Percentiles rank a stretch among this genome's conserved stretches.
Evolutionary conservation across 1,140 invertebrate genomes (phyloP).

Genomic region (Anthonomus grandis): DNA sequence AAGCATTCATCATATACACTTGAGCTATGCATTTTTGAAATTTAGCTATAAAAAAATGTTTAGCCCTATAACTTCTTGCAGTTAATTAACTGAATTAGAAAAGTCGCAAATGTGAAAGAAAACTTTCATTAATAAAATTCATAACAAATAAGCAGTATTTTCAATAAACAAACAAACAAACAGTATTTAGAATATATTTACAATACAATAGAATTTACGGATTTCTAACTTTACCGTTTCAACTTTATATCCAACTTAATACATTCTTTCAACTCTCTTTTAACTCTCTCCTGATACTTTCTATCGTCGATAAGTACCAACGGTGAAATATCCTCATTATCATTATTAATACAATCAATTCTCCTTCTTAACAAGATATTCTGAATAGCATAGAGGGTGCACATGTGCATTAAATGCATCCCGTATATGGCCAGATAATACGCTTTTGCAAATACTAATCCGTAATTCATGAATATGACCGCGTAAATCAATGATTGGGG

Average conservation of each 20-base stretch:
- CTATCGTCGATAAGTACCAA: not conserved
- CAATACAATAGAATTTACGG: too few species aligned
- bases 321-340: not conserved
- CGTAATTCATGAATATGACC: not conserved
- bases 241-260: conserved; percentile 2
- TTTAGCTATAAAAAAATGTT: too few species aligned
- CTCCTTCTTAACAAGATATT: not conserved
- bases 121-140: too few species aligned
- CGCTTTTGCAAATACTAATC: not conserved
- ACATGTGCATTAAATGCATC: not conserved
- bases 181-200: too few species aligned
- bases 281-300: not conserved
- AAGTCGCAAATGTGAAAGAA: too few species aligned
- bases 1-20: too few species aligned
- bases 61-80: too few species aligned
- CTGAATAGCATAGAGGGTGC: not conserved
- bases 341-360: not conserved
- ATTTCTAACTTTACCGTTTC: too few species aligned
- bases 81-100: too few species aligned
- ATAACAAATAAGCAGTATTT: too few species aligned
- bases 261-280: not conserved
- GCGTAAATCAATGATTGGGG: not conserved
- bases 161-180: too few species aligned
- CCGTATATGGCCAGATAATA: not conserved
- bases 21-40: too few species aligned